phyloP scores from a whole-genome alignment of 2,113 vertebrate species.

The Sylvia atricapilla region DNA sequence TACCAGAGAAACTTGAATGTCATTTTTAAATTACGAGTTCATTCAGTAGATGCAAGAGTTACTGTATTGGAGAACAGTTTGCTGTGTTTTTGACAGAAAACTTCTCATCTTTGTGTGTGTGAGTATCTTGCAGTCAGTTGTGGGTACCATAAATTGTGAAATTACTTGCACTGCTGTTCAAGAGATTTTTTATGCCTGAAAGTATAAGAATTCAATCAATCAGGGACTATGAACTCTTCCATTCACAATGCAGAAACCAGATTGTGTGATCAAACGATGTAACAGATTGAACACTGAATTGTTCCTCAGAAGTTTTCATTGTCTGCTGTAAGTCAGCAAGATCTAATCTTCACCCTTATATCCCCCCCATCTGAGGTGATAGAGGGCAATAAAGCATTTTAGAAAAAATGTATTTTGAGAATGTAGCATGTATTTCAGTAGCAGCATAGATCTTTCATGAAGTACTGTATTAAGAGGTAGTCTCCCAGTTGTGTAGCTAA shows the following conservation, averaged over 20 bases:
- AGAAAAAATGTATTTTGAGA: background rate
- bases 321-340: background rate
- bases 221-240: background rate
- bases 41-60: background rate
- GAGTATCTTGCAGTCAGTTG: background rate
- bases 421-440: background rate
- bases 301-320: background rate
- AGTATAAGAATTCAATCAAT: background rate
- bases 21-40: background rate
- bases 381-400: background rate
- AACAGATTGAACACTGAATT: background rate
- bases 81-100: background rate
- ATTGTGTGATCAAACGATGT: background rate
- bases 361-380: background rate
- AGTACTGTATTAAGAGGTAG: background rate
- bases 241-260: background rate
- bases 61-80: background rate
- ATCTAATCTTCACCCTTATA: rapidly evolving
- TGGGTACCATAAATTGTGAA: background rate
- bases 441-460: background rate
- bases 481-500: background rate
- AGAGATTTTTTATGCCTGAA: background rate
- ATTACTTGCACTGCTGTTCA: background rate
- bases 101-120: background rate
- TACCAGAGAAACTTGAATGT: background rate